Conservation (phyloP, 2,113 vertebrate genomes). For the Struthio camelus region DNA sequence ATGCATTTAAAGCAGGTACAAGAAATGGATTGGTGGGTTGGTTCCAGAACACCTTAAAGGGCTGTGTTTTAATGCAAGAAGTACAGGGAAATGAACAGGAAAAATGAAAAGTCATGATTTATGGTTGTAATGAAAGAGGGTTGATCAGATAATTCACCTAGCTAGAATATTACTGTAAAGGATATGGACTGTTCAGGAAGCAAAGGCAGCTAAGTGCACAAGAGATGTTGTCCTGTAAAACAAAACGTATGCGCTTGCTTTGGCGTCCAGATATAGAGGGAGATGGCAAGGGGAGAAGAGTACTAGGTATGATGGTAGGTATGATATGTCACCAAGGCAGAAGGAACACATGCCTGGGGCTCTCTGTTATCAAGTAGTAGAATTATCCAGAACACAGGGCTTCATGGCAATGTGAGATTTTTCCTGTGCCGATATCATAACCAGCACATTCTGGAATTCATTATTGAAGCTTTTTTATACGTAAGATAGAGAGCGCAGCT, state of each 20-base stretch:
- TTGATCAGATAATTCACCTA: not conserved
- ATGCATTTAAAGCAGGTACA: not conserved
- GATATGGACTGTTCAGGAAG: not conserved
- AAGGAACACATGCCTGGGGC: not conserved
- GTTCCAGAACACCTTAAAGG: not conserved
- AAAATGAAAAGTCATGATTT: not conserved
- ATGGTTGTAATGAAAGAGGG: not conserved
- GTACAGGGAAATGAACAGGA: not conserved
- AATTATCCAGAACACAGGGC: not conserved
- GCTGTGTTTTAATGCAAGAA: not conserved
- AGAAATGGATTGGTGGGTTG: not conserved
- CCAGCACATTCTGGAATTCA: not conserved
- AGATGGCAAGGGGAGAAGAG: not conserved
- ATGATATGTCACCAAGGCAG: not conserved
- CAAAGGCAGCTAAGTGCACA: not conserved
- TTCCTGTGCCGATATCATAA: not conserved
- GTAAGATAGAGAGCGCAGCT: not conserved
- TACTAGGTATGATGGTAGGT: not conserved
- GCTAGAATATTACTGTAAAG: not conserved
- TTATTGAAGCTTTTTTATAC: not conserved
- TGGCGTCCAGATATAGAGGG: not conserved
- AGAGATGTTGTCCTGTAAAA: not conserved
- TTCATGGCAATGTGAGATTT: not conserved
- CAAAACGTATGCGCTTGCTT: not conserved
- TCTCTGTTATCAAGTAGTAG: not conserved